Evolutionary conservation across 2,797 vertebrate genomes (phyloP).

Genomic region (Lagorchestes hirsutus): DNA sequence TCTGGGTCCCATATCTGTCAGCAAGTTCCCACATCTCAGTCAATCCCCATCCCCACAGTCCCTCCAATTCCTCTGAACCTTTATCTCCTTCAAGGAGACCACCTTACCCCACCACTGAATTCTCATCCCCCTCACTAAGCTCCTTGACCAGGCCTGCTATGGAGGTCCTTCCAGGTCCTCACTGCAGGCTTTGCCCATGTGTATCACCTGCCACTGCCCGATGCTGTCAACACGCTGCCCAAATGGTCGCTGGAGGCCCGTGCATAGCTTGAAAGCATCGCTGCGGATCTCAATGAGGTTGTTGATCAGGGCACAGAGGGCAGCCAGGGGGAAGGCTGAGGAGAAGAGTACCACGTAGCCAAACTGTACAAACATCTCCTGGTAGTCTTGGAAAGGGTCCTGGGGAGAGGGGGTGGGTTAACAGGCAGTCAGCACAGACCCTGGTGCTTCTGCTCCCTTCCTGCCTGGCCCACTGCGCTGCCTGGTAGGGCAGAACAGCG

Average conservation of each 20-base stretch:
- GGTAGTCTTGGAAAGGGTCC: slow-evolving; percentile 98
- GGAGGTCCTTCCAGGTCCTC: neutral
- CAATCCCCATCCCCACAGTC: neutral
- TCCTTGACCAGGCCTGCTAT: neutral
- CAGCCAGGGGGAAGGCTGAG: slow-evolving; percentile 96
- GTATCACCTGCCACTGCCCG: slow-evolving; percentile 96
- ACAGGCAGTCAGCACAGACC: neutral
- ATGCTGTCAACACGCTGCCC: slow-evolving; percentile 95
- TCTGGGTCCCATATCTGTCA: neutral
- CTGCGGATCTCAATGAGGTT: slow-evolving; percentile 98
- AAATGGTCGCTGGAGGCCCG: slow-evolving; percentile 95
- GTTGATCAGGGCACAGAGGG: slow-evolving; percentile 97
- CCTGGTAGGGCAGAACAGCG: neutral
- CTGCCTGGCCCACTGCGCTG: neutral
- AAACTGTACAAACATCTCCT: slow-evolving; percentile 99
- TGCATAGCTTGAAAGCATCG: slow-evolving; percentile 98
- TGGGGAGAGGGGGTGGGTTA: slow-evolving; percentile 69
- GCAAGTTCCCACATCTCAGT: neutral
- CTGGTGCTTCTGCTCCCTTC: neutral
- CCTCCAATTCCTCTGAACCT: neutral
- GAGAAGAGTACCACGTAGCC: slow-evolving; percentile 99
- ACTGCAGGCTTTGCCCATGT: fast-evolving
- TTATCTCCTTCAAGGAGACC: neutral
- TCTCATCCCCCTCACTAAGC: neutral
- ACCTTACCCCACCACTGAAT: neutral